Percentiles rank a stretch among this genome's conserved stretches.
Conservation (phyloP, 2,888 invertebrate species). For the Sphinx pinastri region DNA sequence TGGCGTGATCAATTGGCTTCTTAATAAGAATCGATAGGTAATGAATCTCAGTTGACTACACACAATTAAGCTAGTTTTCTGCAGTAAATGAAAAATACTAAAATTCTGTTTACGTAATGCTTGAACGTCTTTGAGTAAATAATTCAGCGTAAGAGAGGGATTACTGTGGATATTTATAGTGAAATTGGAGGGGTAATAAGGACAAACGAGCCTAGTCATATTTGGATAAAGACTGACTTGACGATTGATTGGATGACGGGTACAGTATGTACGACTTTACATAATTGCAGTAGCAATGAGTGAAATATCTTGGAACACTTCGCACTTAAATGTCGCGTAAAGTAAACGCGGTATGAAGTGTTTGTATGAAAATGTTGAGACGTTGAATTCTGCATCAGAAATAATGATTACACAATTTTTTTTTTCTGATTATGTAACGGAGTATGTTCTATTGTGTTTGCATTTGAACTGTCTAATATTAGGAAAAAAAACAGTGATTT, state of each 20-base stretch:
- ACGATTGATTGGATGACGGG: constrained; percentile 23
- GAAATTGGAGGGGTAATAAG: constrained; percentile 26
- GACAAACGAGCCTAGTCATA: constrained; percentile 51
- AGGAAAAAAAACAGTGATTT: not conserved
- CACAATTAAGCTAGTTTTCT: too few relatives aligned
- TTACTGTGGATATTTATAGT: not conserved
- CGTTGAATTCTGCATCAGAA: not conserved
- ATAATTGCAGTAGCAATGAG: not conserved
- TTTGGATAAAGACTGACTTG: constrained; percentile 58
- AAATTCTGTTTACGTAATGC: too few relatives aligned
- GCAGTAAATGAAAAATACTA: too few relatives aligned
- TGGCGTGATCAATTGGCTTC: too few relatives aligned
- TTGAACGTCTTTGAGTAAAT: not conserved
- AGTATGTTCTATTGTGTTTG: not conserved
- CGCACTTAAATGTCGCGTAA: too few relatives aligned
- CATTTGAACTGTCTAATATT: not conserved
- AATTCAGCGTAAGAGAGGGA: not conserved
- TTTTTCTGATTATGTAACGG: not conserved
- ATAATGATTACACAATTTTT: not conserved
- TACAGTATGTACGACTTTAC: not conserved
- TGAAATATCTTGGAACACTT: not conserved
- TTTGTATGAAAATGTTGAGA: not conserved
- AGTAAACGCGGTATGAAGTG: not conserved
- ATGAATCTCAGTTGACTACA: too few relatives aligned
- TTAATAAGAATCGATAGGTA: too few relatives aligned